Evolutionary conservation across 1,140 invertebrate genomes (phyloP), one percentile per base, ranked within the genome.

Genomic region (Euglossa dilemma): DNA sequence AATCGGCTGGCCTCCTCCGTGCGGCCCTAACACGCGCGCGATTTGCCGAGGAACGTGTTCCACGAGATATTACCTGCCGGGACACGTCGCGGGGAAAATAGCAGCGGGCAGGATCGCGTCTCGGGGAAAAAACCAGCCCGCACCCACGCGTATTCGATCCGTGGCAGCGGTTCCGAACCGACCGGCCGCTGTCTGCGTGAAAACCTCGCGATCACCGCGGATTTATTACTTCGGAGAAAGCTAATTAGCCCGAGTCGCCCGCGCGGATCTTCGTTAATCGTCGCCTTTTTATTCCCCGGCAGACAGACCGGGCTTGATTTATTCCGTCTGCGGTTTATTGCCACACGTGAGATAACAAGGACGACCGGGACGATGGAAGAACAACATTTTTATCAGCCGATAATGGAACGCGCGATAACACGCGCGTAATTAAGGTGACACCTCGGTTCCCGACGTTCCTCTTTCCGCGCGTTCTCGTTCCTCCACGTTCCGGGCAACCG

Each of bases 231-330:
- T 54, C 23, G 23, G 80, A 69, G 72, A 82, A 82, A 82, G 80
- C 54, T 76, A 82, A 82, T 82, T 82, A 82, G 72, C 69, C 52
- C 63, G 52, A 57, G 73, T 36, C 59, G 80, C 63, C 20, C 45
- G 72, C 16, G 7, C 28, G 54, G 25, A 82, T 76, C 54, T 76
- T 82, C 67, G 61, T 82, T 82, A 82, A 82, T 52, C 63, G 20
- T 45, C 23, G 6, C 54, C 54, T 7, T 72, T 52, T 80, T 43
- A 43, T 63, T 80, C 63, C 14, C 12, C 5, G 36, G 25, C 23
- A 56, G n/a, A 43, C 12, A 67, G 61, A 54, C 28, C 5, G 4
- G 18, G 14, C 20, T 18, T 50, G 59, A 52, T 76, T 61, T 23
- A 75, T 61, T 18, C 23, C 54, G n/a, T 28, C 36, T 78, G 45